These are phyloP conservation scores for Tamandua tetradactyla DNA, from an alignment of 2,797 vertebrate genomes.

Conservation along the genomic window DNA sequence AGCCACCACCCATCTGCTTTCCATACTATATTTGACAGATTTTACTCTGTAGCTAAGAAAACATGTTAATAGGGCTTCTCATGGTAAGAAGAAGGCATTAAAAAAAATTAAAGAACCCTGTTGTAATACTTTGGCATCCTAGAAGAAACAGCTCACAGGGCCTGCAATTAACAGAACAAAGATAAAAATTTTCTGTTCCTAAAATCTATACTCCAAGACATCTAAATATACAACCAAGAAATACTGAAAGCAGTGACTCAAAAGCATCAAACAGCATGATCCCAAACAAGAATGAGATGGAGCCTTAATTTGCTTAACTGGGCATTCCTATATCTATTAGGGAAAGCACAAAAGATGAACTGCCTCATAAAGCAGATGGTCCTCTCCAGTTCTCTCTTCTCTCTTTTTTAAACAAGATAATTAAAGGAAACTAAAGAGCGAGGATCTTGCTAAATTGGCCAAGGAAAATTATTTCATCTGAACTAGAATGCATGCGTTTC, in stretches of 20 bases:
- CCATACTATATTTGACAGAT: conserved; percentile 36
- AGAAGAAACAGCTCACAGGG: not conserved
- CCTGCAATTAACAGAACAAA: not conserved
- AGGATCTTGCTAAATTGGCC: conserved; percentile 59
- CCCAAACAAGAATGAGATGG: conserved; percentile 42
- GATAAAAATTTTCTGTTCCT: conserved; percentile 27
- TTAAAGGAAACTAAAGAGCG: conserved; percentile 56
- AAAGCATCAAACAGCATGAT: conserved; percentile 29
- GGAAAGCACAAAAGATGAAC: conserved; percentile 45
- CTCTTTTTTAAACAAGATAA: conserved; percentile 39
- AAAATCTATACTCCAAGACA: not conserved
- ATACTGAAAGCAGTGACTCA: not conserved
- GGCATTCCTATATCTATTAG: conserved; percentile 26
- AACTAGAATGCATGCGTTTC: conserved; percentile 42
- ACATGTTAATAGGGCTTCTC: conserved; percentile 48
- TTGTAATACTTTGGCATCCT: not conserved
- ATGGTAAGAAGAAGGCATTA: not conserved
- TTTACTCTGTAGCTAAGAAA: conserved; percentile 55
- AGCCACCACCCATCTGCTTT: conserved; percentile 57
- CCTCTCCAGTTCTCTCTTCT: not conserved
- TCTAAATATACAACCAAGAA: not conserved
- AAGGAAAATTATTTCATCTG: conserved; percentile 60
- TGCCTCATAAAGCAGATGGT: conserved; percentile 65
- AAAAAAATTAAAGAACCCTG: conserved; percentile 54
- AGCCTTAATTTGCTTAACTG: conserved; percentile 47